Conservation (phyloP, 2,113 vertebrate genomes). For the Etia nguti region DNA sequence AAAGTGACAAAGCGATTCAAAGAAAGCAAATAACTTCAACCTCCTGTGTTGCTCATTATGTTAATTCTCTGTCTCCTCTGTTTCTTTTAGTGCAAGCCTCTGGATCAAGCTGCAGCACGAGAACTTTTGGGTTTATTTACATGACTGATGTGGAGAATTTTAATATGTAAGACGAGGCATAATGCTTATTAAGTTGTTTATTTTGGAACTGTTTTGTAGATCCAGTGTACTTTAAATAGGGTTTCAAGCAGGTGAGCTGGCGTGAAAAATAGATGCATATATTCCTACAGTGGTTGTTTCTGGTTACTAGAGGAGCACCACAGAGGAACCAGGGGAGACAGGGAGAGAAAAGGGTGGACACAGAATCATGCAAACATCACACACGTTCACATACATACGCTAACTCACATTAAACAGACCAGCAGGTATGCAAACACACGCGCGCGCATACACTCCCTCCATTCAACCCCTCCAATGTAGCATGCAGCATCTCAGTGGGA, state of each 20-base stretch:
- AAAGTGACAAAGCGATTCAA: neutral
- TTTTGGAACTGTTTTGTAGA: neutral
- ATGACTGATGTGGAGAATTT: neutral
- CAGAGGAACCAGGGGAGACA: constrained; percentile 49
- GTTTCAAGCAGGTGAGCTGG: neutral
- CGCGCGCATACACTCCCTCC: neutral
- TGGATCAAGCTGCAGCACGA: neutral
- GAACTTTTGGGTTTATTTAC: neutral
- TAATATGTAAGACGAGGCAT: neutral
- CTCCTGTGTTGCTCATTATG: neutral
- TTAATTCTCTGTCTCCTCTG: constrained; percentile 39
- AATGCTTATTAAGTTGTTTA: neutral
- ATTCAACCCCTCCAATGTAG: constrained; percentile 38
- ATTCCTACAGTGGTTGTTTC: neutral
- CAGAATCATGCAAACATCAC: constrained; percentile 40
- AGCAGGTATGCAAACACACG: neutral
- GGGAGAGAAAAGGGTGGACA: constrained; percentile 32
- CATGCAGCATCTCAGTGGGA: constrained; percentile 66
- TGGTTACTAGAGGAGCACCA: constrained; percentile 27
- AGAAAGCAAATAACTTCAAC: neutral
- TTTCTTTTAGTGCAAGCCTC: constrained; percentile 18
- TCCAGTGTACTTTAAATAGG: neutral
- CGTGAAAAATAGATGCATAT: neutral
- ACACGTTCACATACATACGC: constrained; percentile 40
- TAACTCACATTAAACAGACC: neutral